These are phyloP conservation scores for Monodelphis domestica DNA, from an alignment of 2,797 vertebrate genomes.

Conservation along the genomic window DNA sequence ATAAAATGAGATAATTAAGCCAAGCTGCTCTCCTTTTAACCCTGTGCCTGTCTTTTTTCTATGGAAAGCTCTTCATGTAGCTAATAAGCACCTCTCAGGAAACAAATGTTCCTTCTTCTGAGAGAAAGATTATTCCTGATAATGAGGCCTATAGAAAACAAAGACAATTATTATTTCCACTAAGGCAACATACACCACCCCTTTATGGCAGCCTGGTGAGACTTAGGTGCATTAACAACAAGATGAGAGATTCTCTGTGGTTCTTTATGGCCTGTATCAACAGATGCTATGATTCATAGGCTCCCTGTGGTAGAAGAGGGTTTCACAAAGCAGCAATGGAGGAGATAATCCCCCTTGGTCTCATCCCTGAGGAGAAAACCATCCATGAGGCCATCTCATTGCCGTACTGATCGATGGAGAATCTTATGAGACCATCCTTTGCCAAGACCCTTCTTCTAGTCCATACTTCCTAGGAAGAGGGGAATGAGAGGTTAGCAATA, in stretches of 20 bases:
- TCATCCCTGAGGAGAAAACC: constrained; percentile 14
- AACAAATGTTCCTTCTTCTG: constrained; percentile 58
- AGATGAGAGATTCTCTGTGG: background rate
- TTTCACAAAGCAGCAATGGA: constrained; percentile 1
- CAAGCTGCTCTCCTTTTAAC: background rate
- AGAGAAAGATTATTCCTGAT: constrained; percentile 29
- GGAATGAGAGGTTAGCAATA: background rate
- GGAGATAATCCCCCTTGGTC: background rate
- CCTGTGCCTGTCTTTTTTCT: background rate
- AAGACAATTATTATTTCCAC: constrained; percentile 58
- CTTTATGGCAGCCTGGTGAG: background rate
- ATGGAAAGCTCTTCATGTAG: background rate
- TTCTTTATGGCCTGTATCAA: constrained; percentile 52
- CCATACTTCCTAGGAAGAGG: constrained; percentile 12
- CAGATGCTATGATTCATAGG: constrained; percentile 71
- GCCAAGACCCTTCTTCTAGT: background rate
- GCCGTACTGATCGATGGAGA: constrained; percentile 20
- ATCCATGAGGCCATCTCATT: constrained; percentile 19
- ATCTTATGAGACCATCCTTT: background rate
- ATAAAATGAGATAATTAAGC: background rate
- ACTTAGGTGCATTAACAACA: background rate
- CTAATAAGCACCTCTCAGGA: constrained; percentile 13
- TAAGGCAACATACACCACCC: background rate
- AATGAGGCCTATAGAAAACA: constrained; percentile 42
- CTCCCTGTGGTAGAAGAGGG: constrained; percentile 61